Percentiles rank a stretch among this genome's conserved stretches.
Conservation (phyloP, 2,113 vertebrate species). For the Lipophrys pholis region DNA sequence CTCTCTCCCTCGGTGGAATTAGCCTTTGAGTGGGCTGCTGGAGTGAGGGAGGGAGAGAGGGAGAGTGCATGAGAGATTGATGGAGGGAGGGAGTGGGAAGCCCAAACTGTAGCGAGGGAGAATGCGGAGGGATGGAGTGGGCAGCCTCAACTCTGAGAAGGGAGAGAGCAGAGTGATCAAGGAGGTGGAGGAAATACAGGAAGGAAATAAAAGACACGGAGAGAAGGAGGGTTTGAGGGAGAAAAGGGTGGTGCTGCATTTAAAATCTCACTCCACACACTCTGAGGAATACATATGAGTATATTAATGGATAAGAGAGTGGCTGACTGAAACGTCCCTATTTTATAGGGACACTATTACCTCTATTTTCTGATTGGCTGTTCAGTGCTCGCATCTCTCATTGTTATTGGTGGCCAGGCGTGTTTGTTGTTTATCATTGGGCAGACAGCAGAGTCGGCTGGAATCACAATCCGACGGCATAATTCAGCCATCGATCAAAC, state of each 20-base stretch:
- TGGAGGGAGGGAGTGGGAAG: slow-evolving; percentile 68
- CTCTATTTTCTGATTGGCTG: slow-evolving; percentile 64
- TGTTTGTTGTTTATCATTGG: slow-evolving; percentile 78
- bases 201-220: slow-evolving; percentile 48
- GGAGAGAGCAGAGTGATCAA: slow-evolving; percentile 48
- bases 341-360: slow-evolving; percentile 60
- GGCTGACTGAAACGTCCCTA: slow-evolving; percentile 49
- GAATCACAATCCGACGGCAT: slow-evolving; percentile 75
- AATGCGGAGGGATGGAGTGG: slow-evolving; percentile 63
- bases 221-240: slow-evolving; percentile 19
- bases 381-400: slow-evolving; percentile 62
- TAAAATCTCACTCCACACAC: slow-evolving; percentile 12
- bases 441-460: slow-evolving; percentile 66
- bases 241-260: slow-evolving; percentile 36
- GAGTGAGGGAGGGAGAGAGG: slow-evolving; percentile 57
- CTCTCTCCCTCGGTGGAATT: slow-evolving; percentile 73
- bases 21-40: slow-evolving; percentile 73
- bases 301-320: slow-evolving; percentile 34
- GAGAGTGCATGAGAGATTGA: slow-evolving; percentile 59
- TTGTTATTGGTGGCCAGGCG: slow-evolving; percentile 76
- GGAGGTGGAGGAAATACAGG: slow-evolving; percentile 44
- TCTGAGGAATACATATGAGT: slow-evolving; percentile 52
- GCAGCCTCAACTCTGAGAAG: slow-evolving; percentile 56
- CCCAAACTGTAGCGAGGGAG: slow-evolving; percentile 56
- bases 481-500: slow-evolving; percentile 79